These are phyloP conservation scores for Chironex yamaguchii DNA, from an alignment of 30 jellyfish, hydroid and myxozoan genomes.

Conservation along the genomic window DNA sequence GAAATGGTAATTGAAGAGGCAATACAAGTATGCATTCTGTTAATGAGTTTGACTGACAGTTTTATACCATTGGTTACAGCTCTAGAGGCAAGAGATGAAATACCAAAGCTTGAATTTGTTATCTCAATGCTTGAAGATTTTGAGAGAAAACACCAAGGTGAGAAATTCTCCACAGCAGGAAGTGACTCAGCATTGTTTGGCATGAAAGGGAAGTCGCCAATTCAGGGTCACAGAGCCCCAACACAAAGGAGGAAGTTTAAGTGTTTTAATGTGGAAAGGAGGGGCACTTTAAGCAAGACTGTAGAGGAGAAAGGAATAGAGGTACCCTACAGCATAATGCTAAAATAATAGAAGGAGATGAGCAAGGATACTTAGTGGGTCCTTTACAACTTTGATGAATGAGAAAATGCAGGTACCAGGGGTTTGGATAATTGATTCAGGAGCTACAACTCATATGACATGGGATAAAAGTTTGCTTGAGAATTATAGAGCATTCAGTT, in stretches of 20 bases:
- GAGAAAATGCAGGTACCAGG: not conserved
- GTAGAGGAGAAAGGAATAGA: not conserved
- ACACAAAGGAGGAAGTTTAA: not conserved
- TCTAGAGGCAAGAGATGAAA: slow-evolving; percentile 59
- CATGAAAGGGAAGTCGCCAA: too few species aligned
- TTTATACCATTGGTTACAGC: slow-evolving; percentile 65
- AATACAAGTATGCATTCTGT: slow-evolving; percentile 50
- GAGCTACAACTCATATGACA: slow-evolving; percentile 74
- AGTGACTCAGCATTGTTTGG: too few species aligned
- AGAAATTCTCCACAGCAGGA: too few species aligned
- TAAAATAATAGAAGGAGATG: slow-evolving; percentile 36
- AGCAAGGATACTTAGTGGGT: not conserved
- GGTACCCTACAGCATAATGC: not conserved
- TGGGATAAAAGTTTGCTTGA: too few species aligned
- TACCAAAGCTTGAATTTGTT: slow-evolving; percentile 65
- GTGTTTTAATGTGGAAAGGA: slow-evolving; percentile 57
- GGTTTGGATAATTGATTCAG: slow-evolving; percentile 70
- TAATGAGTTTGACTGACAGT: slow-evolving; percentile 72
- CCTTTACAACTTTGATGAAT: too few species aligned
- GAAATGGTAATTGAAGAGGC: slow-evolving; percentile 68
- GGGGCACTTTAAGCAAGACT: slow-evolving; percentile 48
- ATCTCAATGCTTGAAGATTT: slow-evolving; percentile 60
- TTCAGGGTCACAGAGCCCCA: too few species aligned
- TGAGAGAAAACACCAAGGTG: slow-evolving; percentile 19
- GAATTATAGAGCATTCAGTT: too few species aligned